Percentiles rank a stretch among this genome's conserved stretches.
Evolutionary conservation across 2,113 vertebrate species (phyloP).

Genomic region (Antechinus stuartii): DNA sequence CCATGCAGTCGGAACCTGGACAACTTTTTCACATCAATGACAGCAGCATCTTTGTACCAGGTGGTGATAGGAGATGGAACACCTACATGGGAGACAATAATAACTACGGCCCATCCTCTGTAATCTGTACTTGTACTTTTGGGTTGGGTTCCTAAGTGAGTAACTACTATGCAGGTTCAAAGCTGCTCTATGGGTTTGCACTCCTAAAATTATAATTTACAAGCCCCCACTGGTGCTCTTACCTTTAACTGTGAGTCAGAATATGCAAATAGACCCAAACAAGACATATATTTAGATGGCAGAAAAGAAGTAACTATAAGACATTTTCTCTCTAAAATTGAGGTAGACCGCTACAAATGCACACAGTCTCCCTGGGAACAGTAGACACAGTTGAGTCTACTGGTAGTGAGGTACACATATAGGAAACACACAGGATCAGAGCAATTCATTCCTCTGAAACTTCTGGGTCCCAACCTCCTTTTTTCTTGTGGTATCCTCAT

Average conservation of each 20-base stretch:
- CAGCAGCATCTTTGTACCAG: constrained; percentile 96
- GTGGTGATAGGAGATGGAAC: constrained; percentile 91
- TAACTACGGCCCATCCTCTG: neutral
- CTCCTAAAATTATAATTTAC: neutral
- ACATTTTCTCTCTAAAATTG: neutral
- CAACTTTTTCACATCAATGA: constrained; percentile 88
- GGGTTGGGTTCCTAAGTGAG: accelerated
- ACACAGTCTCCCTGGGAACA: neutral
- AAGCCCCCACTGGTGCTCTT: neutral
- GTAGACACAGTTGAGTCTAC: neutral
- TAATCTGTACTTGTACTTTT: neutral
- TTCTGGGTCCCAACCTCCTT: neutral
- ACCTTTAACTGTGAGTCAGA: neutral
- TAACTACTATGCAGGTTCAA: neutral
- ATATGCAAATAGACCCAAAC: neutral
- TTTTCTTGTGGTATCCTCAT: neutral
- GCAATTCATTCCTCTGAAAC: neutral
- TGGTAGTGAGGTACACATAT: neutral
- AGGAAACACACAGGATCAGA: neutral
- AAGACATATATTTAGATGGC: neutral
- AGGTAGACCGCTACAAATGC: neutral
- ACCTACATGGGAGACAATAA: constrained; percentile 81
- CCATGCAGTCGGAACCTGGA: constrained; percentile 90
- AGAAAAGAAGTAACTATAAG: neutral
- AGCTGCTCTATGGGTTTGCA: neutral